phyloP scores from a whole-genome alignment of 2,797 vertebrate species.

The Eurystomus glaucurus region DNA sequence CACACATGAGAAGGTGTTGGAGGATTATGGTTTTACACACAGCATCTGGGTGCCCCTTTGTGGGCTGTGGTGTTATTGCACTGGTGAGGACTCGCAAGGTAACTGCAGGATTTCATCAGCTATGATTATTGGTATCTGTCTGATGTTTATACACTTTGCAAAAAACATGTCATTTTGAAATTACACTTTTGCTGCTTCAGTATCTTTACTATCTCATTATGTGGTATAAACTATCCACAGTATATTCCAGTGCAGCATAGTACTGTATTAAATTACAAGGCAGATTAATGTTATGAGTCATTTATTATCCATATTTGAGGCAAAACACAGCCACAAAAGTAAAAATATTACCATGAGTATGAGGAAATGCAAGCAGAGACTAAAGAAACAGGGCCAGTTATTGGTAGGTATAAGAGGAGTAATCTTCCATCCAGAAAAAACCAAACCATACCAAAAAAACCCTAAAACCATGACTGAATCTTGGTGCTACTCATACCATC shows the following conservation, averaged over 20 bases:
- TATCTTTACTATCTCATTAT: background rate
- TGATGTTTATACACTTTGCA: slow-evolving; percentile 26
- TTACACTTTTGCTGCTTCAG: background rate
- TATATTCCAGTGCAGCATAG: background rate
- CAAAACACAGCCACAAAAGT: background rate
- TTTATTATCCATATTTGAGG: slow-evolving; percentile 34
- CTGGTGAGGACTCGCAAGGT: background rate
- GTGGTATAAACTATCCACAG: background rate
- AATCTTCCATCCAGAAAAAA: background rate
- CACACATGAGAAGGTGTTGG: background rate
- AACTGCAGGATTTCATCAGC: slow-evolving; percentile 1
- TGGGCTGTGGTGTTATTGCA: slow-evolving; percentile 59
- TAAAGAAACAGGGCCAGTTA: background rate
- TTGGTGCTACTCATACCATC: background rate
- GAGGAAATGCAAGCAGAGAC: background rate
- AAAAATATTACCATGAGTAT: background rate
- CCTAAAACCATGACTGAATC: background rate
- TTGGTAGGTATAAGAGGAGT: background rate
- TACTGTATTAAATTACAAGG: background rate
- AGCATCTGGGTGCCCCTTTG: slow-evolving; percentile 53
- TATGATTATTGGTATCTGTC: slow-evolving; percentile 16
- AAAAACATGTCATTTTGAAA: slow-evolving; percentile 33
- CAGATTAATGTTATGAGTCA: slow-evolving; percentile 39
- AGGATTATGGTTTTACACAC: background rate
- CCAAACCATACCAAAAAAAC: too few species aligned